Conservation (phyloP, 2,797 vertebrate species). For the Merluccius polli region DNA sequence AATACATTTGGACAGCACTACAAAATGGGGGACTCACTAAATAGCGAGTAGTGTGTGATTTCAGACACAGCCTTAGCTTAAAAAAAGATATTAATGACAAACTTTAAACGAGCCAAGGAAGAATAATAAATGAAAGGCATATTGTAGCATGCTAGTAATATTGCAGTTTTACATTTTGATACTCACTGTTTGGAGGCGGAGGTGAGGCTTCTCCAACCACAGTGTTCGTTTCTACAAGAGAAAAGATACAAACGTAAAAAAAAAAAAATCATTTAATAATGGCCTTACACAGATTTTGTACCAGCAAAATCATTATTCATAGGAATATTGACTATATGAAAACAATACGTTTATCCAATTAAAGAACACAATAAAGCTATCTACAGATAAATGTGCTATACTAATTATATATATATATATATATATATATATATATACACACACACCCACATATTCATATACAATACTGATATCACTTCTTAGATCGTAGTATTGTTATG, state of each 20-base stretch:
- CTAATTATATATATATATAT: not conserved
- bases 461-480: not conserved
- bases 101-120: not conserved
- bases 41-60: no score
- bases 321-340: not conserved
- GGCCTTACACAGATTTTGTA: not conserved
- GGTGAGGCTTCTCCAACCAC: slow-evolving; percentile 83
- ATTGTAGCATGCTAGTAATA: slow-evolving; percentile 23
- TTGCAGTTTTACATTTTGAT: slow-evolving; percentile 20
- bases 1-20: no score
- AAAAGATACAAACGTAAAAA: slow-evolving; percentile 19
- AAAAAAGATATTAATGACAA: no score
- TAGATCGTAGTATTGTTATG: no score
- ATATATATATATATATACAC: not conserved
- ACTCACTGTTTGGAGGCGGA: slow-evolving; percentile 87
- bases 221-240: slow-evolving; percentile 83
- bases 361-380: not conserved
- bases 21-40: no score
- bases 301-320: not conserved
- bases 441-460: not conserved
- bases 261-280: not conserved
- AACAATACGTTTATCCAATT: not conserved
- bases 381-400: not conserved
- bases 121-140: slow-evolving; percentile 25
- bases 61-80: no score